Conservation (phyloP, 2,797 vertebrate species). For the Sebastiscus albofasciatus region DNA sequence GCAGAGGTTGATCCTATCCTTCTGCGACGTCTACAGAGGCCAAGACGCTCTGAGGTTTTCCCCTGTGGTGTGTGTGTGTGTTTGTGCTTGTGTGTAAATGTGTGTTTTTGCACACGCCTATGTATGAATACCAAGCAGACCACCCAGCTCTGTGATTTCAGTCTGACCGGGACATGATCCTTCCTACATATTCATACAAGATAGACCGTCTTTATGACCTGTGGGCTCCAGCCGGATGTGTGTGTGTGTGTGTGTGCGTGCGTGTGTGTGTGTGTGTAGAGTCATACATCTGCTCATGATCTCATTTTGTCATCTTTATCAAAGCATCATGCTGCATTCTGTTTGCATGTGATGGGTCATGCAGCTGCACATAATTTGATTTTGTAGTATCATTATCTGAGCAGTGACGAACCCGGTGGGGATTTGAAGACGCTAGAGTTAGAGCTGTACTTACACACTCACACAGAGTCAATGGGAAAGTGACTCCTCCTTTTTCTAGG, state of each 20-base stretch:
- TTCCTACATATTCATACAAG: conserved; percentile 45
- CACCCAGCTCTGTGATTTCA: conserved; percentile 60
- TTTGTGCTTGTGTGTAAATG: conserved; percentile 9
- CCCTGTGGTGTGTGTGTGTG: conserved; percentile 17
- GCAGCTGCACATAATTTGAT: conserved; percentile 54
- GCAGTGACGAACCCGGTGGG: conserved; percentile 7
- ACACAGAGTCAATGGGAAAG: neutral
- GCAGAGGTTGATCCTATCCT: conserved; percentile 64
- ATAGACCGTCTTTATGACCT: conserved; percentile 50
- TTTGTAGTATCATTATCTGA: conserved; percentile 46
- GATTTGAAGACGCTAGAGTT: neutral
- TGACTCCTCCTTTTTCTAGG: conserved; percentile 11
- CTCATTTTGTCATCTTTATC: conserved; percentile 33
- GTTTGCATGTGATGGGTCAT: conserved; percentile 46
- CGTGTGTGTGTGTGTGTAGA: neutral
- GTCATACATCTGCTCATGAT: conserved; percentile 43
- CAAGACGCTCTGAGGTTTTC: conserved; percentile 50
- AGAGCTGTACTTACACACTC: neutral
- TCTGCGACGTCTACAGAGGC: conserved; percentile 35
- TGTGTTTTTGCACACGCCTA: conserved; percentile 33
- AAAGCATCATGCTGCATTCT: conserved; percentile 38
- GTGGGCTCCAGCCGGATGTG: conserved; percentile 10
- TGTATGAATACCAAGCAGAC: conserved; percentile 57
- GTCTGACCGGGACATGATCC: conserved; percentile 53
- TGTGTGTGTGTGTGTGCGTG: neutral